phyloP scores from a whole-genome alignment of 23 tunicate genomes.

The Ascidia mentula region DNA sequence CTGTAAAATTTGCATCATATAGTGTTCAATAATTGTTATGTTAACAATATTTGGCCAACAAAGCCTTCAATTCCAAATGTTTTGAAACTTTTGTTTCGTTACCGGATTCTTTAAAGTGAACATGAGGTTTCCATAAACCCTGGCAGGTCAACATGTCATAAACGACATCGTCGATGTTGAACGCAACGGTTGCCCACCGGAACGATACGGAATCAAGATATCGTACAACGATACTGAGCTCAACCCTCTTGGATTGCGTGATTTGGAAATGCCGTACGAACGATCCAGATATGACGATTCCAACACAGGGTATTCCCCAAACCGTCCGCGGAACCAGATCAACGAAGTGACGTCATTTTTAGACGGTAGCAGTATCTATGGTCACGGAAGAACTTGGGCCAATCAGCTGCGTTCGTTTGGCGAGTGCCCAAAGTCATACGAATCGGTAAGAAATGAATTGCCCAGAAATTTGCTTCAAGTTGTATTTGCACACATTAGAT shows the following conservation, averaged over 20 bases:
- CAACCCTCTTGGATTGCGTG: conserved; percentile 35
- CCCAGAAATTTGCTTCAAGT: no score
- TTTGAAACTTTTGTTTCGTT: no score
- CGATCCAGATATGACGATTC: conserved; percentile 34
- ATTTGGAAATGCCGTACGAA: conserved; percentile 24
- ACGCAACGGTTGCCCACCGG: conserved; percentile 79
- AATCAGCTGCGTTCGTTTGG: conserved; percentile 18
- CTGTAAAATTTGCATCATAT: no score
- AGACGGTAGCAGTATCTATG: conserved; percentile 59
- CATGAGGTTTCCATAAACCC: no score
- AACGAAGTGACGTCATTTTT: conserved; percentile 55
- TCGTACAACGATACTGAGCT: conserved; percentile 24
- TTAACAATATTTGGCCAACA: no score
- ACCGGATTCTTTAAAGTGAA: no score
- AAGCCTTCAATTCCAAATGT: no score
- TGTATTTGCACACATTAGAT: no score
- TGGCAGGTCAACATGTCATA: conserved; percentile 39
- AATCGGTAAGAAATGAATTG: no score
- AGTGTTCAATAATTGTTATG: no score
- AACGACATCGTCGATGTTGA: conserved; percentile 46
- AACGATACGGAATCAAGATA: conserved; percentile 53
- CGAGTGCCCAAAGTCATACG: neutral
- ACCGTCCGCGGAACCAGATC: conserved; percentile 24
- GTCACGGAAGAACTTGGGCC: conserved; percentile 34
- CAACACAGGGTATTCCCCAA: conserved; percentile 40